Percentiles rank a stretch among this genome's conserved stretches.
Conservation (phyloP, 30 jellyfish, hydroid and myxozoan species). For the Aurelia aurita region DNA sequence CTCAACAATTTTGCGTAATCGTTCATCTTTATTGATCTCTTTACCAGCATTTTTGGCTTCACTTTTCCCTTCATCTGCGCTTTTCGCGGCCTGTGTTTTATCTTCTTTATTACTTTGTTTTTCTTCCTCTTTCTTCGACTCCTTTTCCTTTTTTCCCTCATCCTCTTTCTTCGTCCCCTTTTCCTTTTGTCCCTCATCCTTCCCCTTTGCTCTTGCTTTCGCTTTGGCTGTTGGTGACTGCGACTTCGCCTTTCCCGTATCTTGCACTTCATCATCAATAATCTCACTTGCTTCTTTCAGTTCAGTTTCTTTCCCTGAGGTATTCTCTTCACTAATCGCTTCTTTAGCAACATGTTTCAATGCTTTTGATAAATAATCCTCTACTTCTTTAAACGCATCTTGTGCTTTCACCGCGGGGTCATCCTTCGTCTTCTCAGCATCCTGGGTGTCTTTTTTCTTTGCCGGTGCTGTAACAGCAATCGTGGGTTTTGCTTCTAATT, state of each 20-base stretch:
- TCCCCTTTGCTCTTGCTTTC: background rate
- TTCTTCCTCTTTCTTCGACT: constrained; percentile 4
- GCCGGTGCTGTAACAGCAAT: constrained; percentile 16
- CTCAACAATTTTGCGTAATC: constrained; percentile 78
- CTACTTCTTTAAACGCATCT: constrained; percentile 87
- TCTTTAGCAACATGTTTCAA: constrained; percentile 84
- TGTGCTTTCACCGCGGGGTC: constrained; percentile 63
- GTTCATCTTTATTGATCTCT: constrained; percentile 41
- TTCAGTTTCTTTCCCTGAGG: constrained; percentile 12
- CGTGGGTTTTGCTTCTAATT: constrained; percentile 28
- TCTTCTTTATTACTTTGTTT: constrained; percentile 9
- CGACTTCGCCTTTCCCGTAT: constrained; percentile 13
- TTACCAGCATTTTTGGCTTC: background rate
- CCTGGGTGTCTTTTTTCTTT: constrained; percentile 18
- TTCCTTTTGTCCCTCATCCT: background rate
- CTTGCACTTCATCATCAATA: constrained; percentile 44
- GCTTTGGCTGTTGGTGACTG: constrained; percentile 4
- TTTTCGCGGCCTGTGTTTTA: background rate
- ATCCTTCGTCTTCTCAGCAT: constrained; percentile 3
- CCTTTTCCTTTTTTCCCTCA: background rate
- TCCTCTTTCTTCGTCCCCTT: background rate
- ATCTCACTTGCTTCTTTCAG: constrained; percentile 49
- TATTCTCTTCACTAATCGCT: constrained; percentile 61
- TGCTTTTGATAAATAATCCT: constrained; percentile 94
- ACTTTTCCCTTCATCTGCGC: background rate